Percentiles rank a stretch among this genome's conserved stretches.
These are phyloP conservation scores for Tragopan temminckii DNA, from an alignment of 2,797 vertebrate species.

Conservation along the genomic window DNA sequence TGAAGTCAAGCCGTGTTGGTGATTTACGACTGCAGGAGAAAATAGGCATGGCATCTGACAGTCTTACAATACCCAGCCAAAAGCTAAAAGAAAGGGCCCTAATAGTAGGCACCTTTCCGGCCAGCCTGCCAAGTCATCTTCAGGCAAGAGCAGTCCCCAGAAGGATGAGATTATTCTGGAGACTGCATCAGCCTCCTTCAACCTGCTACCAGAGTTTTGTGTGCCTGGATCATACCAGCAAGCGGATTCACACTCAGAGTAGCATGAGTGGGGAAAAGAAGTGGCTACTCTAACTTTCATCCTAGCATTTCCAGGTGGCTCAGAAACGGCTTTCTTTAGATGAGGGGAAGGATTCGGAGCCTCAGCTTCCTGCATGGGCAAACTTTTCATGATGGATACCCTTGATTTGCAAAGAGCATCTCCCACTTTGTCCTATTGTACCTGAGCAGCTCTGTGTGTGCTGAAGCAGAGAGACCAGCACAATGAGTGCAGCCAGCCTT, in stretches of 20 bases:
- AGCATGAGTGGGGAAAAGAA: neutral
- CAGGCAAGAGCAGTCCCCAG: neutral
- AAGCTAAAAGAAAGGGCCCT: neutral
- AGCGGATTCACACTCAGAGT: neutral
- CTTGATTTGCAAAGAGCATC: constrained; percentile 13
- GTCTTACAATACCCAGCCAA: neutral
- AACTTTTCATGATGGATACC: constrained; percentile 43
- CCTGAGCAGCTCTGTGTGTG: neutral
- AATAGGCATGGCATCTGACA: neutral
- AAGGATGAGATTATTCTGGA: neutral
- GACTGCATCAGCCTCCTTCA: neutral
- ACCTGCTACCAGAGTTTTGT: neutral
- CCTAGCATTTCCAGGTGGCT: constrained; percentile 22
- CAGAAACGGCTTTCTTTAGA: neutral
- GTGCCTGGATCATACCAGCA: neutral
- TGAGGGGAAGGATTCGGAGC: neutral
- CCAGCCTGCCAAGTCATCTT: neutral
- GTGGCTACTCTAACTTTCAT: neutral
- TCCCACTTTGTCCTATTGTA: neutral
- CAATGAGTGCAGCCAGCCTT: neutral
- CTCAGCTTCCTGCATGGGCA: neutral
- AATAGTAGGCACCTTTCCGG: neutral
- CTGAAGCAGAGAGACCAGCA: neutral
- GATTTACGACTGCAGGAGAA: neutral
- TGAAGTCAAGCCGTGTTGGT: neutral